Evolutionary conservation across 1,140 invertebrate genomes (phyloP), one percentile per base, ranked within the genome.

Genomic region (Ceratitis capitata): DNA sequence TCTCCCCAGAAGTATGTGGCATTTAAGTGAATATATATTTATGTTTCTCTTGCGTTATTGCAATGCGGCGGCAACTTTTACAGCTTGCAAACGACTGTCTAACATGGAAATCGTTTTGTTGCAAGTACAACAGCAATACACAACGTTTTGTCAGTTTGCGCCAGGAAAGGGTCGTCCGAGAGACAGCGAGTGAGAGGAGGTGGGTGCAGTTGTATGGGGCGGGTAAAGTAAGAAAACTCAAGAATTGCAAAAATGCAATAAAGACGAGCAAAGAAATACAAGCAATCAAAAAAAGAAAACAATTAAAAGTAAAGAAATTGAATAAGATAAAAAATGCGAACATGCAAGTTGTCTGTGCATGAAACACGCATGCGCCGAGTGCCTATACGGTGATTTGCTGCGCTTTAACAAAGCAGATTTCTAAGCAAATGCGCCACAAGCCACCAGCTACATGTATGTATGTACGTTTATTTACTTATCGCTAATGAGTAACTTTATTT

Each of bases 71-170:
- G 14, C 56, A 58, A 26, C 58, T 29, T 64, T 35, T 35, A 64
- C 23, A 64, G 1, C 58, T 35, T 69, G 32, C 29, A 19, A 69
- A 69, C 29, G 61, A 16, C 32, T 69, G 61, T 35, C 32, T 39
- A 69, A 69, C 61, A 69, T 69, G 12, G 61, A 69, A 69, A 69
- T 69, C 61, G 61, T 69, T 69, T 69, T 69, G 61, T 69, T 69
- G 61, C 32, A 19, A 69, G 4, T 69, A 14, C 61, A 32, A 39
- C 35, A 29, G 12, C n/a, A n/a, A n/a, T n/a, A n/a, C 10, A 10
- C 58, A 69, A 35, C 61, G 61, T 23, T 39, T 69, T 39, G 61
- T 69, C 29, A 35, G 61, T 6, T 69, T 4, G 35, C 61, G 61
- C 32, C 2, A 69, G n/a, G 61, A 69, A 69, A 32, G 61, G 61